phyloP scores from a whole-genome alignment of 2,113 vertebrate genomes.

The Protobothrops flavoviridis region DNA sequence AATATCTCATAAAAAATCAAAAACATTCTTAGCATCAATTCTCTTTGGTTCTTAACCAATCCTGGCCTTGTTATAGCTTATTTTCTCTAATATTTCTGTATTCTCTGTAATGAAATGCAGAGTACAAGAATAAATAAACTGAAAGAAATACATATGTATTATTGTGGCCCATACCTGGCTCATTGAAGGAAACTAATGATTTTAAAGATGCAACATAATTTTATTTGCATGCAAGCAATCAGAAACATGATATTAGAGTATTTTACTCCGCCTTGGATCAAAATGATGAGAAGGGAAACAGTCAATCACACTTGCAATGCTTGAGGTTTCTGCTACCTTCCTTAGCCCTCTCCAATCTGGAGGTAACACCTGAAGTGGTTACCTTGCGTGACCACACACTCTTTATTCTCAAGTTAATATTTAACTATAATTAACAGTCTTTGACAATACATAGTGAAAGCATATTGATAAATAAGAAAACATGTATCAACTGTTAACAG shows the following conservation, averaged over 20 bases:
- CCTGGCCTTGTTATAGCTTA: not conserved
- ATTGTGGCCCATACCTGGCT: no score
- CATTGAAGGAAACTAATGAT: no score
- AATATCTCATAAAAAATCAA: not conserved
- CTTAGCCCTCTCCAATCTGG: not conserved
- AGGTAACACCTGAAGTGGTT: not conserved
- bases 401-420: not conserved
- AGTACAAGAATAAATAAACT: not conserved
- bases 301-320: not conserved
- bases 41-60: not conserved
- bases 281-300: not conserved
- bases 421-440: not conserved
- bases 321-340: not conserved
- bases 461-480: not conserved
- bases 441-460: not conserved
- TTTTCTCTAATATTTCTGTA: not conserved
- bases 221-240: no score
- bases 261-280: no score
- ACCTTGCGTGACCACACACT: not conserved
- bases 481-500: conserved; percentile 26
- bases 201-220: no score
- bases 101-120: not conserved
- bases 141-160: no score
- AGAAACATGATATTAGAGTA: not conserved
- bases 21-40: not conserved